phyloP scores from a whole-genome alignment of 2,888 invertebrate species.

The Pristionchus entomophagus region DNA sequence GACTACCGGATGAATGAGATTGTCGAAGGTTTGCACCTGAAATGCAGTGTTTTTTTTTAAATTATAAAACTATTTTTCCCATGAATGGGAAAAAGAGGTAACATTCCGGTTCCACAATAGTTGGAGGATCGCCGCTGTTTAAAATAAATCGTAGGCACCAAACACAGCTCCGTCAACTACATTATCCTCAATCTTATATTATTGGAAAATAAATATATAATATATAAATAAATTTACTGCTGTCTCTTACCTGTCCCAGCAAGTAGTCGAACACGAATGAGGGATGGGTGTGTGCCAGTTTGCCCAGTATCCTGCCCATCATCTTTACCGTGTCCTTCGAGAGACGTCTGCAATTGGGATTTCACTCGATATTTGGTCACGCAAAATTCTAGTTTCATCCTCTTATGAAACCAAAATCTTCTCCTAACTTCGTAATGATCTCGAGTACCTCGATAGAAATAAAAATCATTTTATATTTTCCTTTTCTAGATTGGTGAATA shows the following conservation, averaged over 20 bases:
- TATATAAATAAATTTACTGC: too few relatives aligned
- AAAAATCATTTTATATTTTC: too few relatives aligned
- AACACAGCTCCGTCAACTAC: too few relatives aligned
- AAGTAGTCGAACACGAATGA: slow-evolving; percentile 96
- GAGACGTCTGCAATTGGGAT: slow-evolving; percentile 77
- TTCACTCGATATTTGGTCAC: not conserved
- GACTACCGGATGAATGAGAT: slow-evolving; percentile 94
- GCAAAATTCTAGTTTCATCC: not conserved
- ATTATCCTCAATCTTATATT: too few relatives aligned
- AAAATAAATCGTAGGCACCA: too few relatives aligned
- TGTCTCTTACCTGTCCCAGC: slow-evolving; percentile 73
- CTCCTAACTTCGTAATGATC: too few relatives aligned
- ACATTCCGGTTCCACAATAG: too few relatives aligned
- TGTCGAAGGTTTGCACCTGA: slow-evolving; percentile 90
- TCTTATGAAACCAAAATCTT: not conserved
- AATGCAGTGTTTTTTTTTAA: not conserved
- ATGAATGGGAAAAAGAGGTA: too few relatives aligned
- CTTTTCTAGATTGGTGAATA: too few relatives aligned
- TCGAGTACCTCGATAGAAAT: too few relatives aligned
- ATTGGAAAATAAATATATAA: not conserved
- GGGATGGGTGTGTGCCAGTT: slow-evolving; percentile 95
- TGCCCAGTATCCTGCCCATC: slow-evolving; percentile 94
- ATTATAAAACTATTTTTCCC: not conserved
- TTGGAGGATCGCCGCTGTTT: too few relatives aligned
- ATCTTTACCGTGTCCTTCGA: slow-evolving; percentile 99